These are phyloP conservation scores for Rhaphigaster nebulosa DNA, from an alignment of 2,888 invertebrate species.

Conservation along the genomic window DNA sequence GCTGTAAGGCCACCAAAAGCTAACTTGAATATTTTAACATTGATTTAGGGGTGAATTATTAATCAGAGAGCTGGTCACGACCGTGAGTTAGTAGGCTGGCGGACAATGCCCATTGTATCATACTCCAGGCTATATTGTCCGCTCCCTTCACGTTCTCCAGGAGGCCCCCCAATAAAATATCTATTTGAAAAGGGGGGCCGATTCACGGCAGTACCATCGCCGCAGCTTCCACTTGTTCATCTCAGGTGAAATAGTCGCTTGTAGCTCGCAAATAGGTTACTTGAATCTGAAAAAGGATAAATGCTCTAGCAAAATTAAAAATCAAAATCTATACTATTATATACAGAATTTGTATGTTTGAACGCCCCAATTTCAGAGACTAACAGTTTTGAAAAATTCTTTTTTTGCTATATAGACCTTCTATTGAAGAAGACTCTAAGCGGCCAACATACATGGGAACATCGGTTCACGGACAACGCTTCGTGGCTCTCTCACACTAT, in stretches of 20 bases:
- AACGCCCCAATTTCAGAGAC: no score
- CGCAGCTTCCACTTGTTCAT: background rate
- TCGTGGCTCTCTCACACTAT: no score
- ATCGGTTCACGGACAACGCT: no score
- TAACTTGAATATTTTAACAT: conserved; percentile 53
- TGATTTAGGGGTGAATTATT: conserved; percentile 55
- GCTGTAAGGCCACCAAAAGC: conserved; percentile 45
- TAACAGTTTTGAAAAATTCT: no score
- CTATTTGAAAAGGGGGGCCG: conserved; percentile 31
- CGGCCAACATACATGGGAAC: no score
- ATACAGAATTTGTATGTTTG: no score
- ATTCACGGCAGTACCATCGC: background rate
- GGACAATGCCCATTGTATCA: conserved; percentile 49
- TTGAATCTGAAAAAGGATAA: background rate
- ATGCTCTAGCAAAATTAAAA: background rate
- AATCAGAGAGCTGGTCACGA: conserved; percentile 52
- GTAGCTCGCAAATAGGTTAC: background rate
- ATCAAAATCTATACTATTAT: no score
- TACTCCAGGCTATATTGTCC: conserved; percentile 44
- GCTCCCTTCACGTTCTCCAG: conserved; percentile 23
- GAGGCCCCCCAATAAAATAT: conserved; percentile 44
- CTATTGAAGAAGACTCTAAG: no score
- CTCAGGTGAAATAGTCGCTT: background rate
- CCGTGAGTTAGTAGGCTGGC: conserved; percentile 2
- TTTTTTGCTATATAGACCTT: no score